Evolutionary conservation across 2,888 invertebrate species (phyloP), one percentile per base, ranked within the genome.

Genomic region (Gymnocheta viridis): DNA sequence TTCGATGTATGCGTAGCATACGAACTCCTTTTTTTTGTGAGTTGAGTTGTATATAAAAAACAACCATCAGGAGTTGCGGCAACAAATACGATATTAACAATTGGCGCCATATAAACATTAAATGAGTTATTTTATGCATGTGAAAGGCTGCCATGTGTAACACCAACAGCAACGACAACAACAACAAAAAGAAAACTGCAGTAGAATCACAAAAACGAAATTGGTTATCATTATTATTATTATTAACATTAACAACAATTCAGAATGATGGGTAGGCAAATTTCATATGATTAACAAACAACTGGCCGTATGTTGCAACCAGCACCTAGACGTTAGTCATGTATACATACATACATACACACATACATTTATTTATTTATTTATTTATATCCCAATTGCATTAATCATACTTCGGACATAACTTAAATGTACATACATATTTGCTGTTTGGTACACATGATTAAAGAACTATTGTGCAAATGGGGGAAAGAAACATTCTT

Each of bases 101-200:
- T 79, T 79, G 82, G 82, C 82, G 73, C 69, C 82, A 88, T 88
- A 89, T 87, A 89, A 90, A 69, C 69, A 54, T 51, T 22, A 78
- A 78, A 64, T 79, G 78, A 79, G 70, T 64, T 62, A 74, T 74
- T 74, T 67, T 54, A 38, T 51, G 51, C 80, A 73, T 49, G 38
- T 49, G 47, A 27, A 58, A 49, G 24, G 62, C 51, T 49, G 67
- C 70, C 54, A 44, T 81, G 41, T 51, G 38, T 17, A 62, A 24
- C 51, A 35, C 24, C 32, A 2, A n/a, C n/a, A n/a, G n/a, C n/a
- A n/a, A n/a, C n/a, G n/a, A n/a, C n/a, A 67, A 24, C 1, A n/a
- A n/a, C 17, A 41, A 12, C 3, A 41, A 17, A 38, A 60, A 35
- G 14, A 38, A 60, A 35, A 10, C 32, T 32, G 60, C 19, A 6